Conservation (phyloP, 2,888 invertebrate genomes). For the Helobdella robusta region DNA sequence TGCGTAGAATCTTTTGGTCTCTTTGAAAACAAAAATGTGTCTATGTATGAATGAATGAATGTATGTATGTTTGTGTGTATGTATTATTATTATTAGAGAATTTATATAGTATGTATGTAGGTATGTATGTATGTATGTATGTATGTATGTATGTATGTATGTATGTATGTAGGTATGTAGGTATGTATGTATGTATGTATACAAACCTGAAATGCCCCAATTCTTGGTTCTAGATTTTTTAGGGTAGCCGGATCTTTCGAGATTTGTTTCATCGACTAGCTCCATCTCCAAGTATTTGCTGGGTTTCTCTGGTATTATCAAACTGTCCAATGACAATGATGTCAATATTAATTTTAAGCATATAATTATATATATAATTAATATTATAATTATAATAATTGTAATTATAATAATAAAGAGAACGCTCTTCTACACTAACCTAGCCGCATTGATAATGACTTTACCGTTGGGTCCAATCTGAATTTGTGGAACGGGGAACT, state of each 20-base stretch:
- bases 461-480: constrained; percentile 47
- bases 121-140: too few relatives aligned
- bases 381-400: not conserved
- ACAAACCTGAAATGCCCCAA: constrained; percentile 24
- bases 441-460: constrained; percentile 47
- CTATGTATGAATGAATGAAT: not conserved
- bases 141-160: not conserved
- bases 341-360: not conserved
- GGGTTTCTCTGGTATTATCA: constrained; percentile 7
- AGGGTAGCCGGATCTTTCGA: constrained; percentile 17
- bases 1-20: constrained; percentile 61
- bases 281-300: constrained; percentile 15
- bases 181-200: too few relatives aligned
- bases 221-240: constrained; percentile 19
- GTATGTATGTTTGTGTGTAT: too few relatives aligned
- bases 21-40: constrained; percentile 25
- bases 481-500: constrained; percentile 45
- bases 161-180: too few relatives aligned
- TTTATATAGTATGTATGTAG: too few relatives aligned
- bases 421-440: too few relatives aligned
- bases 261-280: constrained; percentile 27
- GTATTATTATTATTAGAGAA: too few relatives aligned
- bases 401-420: too few relatives aligned
- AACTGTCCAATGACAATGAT: too few relatives aligned
- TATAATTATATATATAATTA: not conserved